phyloP scores from a whole-genome alignment of 2,113 vertebrate species.

The Pelodiscus sinensis region DNA sequence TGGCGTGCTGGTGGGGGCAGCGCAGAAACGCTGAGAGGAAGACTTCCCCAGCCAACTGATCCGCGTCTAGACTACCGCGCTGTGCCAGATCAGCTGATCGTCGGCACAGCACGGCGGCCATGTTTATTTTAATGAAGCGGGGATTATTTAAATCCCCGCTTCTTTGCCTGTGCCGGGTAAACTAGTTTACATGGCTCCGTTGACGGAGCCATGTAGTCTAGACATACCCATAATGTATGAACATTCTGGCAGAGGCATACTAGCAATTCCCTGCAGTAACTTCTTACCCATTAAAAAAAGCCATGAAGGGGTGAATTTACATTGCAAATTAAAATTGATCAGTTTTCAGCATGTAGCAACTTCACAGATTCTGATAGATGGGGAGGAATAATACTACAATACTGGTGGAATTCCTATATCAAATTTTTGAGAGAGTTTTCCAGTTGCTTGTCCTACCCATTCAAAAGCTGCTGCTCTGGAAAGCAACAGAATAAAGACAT shows the following conservation, averaged over 20 bases:
- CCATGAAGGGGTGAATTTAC: too few species aligned
- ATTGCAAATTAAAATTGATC: not conserved
- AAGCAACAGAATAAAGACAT: not conserved
- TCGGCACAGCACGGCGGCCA: too few species aligned
- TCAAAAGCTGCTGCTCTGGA: not conserved
- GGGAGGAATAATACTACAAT: not conserved
- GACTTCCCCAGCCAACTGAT: too few species aligned
- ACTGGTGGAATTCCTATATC: not conserved
- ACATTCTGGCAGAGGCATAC: not conserved
- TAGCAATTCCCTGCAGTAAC: not conserved
- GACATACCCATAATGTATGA: not conserved
- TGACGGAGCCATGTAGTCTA: too few species aligned
- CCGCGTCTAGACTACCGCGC: too few species aligned
- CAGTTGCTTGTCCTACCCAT: not conserved
- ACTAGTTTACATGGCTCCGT: too few species aligned
- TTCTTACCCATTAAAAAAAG: not conserved
- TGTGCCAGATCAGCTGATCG: too few species aligned
- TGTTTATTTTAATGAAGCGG: too few species aligned
- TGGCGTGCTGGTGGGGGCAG: too few species aligned
- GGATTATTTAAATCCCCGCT: too few species aligned
- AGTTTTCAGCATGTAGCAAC: not conserved
- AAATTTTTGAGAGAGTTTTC: not conserved
- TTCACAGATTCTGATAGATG: not conserved
- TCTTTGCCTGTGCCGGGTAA: too few species aligned
- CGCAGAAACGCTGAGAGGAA: too few species aligned